A percentile compares a stretch with the other conserved stretches of the same genome.
phyloP scores from a whole-genome alignment of 2,113 vertebrate species.

The Chrysemys picta region DNA sequence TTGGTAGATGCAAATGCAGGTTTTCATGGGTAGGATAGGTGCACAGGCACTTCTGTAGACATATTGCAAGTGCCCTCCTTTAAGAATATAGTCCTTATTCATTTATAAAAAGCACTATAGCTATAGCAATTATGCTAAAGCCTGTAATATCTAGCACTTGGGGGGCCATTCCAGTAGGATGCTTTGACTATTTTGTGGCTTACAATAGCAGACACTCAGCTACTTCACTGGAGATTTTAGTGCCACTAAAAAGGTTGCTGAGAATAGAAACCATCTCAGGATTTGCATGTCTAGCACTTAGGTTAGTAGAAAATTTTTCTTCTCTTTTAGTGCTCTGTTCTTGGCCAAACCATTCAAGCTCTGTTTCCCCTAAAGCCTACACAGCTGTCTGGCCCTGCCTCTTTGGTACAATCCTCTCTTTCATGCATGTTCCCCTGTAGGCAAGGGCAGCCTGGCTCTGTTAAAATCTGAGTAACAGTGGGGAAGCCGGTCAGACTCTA shows the following conservation, averaged over 20 bases:
- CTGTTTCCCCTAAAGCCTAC: neutral
- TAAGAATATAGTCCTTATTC: neutral
- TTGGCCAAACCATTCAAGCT: neutral
- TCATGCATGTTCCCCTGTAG: neutral
- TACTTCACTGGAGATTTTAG: neutral
- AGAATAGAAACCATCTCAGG: neutral
- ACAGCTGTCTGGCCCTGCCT: neutral
- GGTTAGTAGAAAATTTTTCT: neutral
- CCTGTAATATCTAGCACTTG: neutral
- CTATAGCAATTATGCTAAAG: neutral
- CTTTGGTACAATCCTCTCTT: neutral
- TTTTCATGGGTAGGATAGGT: neutral
- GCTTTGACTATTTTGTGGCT: neutral
- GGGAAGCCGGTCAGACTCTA: neutral
- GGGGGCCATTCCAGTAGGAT: neutral
- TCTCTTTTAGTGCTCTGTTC: neutral
- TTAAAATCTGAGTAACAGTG: neutral
- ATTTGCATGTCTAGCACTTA: neutral
- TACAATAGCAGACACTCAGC: neutral
- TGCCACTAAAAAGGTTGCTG: neutral
- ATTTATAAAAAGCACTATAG: neutral
- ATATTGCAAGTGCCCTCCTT: neutral
- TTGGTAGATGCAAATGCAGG: neutral
- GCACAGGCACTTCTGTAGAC: accelerated
- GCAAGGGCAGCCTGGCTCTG: neutral